These are phyloP conservation scores for Polylopha cassiicola DNA, from an alignment of 2,888 invertebrate genomes.

Conservation along the genomic window DNA sequence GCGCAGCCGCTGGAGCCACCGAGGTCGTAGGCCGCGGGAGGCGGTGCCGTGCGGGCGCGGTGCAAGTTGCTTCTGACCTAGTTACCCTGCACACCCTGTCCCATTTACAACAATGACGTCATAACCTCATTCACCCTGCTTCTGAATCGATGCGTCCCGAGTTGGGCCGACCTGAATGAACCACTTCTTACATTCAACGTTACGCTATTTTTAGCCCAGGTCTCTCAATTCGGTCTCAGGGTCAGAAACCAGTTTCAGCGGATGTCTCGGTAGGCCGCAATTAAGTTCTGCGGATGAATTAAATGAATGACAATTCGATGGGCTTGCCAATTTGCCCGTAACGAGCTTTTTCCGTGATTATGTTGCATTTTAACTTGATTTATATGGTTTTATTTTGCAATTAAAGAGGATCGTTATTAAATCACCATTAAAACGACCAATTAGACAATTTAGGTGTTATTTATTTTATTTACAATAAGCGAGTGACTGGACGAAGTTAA, in stretches of 20 bases:
- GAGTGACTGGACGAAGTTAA: too few species aligned
- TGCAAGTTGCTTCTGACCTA: constrained; percentile 55
- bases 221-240: constrained; percentile 34
- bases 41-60: constrained; percentile 34
- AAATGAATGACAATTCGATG: constrained; percentile 18
- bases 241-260: constrained; percentile 47
- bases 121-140: constrained; percentile 63
- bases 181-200: constrained; percentile 56
- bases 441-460: too few species aligned
- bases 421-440: too few species aligned
- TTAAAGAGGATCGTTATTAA: too few species aligned
- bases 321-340: constrained; percentile 9
- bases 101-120: constrained; percentile 70
- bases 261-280: constrained; percentile 43
- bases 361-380: neutral
- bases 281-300: constrained; percentile 32
- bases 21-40: constrained; percentile 24
- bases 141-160: constrained; percentile 67
- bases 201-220: constrained; percentile 59
- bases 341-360: constrained; percentile 16
- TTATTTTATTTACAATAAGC: too few species aligned
- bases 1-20: neutral
- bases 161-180: constrained; percentile 70
- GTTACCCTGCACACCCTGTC: constrained; percentile 63
- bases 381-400: neutral